A percentile compares a stretch with the other conserved stretches of the same genome.
Evolutionary conservation across 1,140 invertebrate species (phyloP).

Genomic region (Battus philenor): DNA sequence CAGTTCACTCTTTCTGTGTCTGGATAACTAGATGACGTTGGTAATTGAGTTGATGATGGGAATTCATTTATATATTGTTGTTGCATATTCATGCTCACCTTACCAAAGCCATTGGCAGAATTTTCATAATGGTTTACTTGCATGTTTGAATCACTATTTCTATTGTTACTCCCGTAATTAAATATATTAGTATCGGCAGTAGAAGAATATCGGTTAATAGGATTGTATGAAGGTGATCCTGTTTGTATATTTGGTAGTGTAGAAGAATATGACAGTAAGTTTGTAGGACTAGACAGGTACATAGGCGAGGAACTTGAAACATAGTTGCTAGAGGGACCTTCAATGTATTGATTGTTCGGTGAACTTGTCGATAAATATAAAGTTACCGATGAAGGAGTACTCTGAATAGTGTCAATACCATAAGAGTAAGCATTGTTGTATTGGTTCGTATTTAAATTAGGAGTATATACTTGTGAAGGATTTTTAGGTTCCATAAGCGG

Average conservation of each 20-base stretch:
- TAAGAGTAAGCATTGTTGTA: constrained; percentile 42
- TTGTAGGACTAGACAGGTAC: constrained; percentile 55
- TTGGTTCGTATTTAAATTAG: constrained; percentile 46
- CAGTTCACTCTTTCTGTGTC: constrained; percentile 42
- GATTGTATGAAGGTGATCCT: constrained; percentile 42
- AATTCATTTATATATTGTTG: constrained; percentile 54
- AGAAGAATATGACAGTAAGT: constrained; percentile 61
- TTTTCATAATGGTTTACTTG: constrained; percentile 70
- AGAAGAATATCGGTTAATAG: constrained; percentile 38
- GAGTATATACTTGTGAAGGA: constrained; percentile 37
- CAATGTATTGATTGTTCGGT: constrained; percentile 53
- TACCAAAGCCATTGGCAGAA: constrained; percentile 54
- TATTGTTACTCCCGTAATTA: constrained; percentile 40
- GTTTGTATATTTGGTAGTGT: constrained; percentile 45
- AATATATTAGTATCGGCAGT: constrained; percentile 36
- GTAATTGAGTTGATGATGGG: constrained; percentile 40
- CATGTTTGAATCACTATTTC: constrained; percentile 44
- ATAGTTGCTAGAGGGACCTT: constrained; percentile 49
- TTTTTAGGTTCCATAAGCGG: constrained; percentile 48
- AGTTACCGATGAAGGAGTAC: constrained; percentile 48
- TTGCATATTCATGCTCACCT: constrained; percentile 44
- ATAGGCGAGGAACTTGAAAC: constrained; percentile 59
- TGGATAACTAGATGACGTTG: constrained; percentile 41
- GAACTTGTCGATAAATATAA: constrained; percentile 52
- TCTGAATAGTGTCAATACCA: constrained; percentile 38